phyloP scores from a whole-genome alignment of 2,888 invertebrate species.

The Limnephilus auricula region DNA sequence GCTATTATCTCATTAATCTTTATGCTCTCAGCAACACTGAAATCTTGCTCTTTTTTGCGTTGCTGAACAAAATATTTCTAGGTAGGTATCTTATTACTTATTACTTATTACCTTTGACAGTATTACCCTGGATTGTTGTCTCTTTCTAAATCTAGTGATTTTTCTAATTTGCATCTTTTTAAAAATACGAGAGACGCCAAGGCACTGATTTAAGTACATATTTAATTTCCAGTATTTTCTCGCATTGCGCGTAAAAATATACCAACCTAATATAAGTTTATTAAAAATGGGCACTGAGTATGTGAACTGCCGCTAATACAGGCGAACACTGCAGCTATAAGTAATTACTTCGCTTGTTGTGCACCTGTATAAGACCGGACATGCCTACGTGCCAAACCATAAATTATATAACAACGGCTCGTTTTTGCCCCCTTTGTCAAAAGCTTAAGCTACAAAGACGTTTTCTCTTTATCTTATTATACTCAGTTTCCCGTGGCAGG shows the following conservation, averaged over 20 bases:
- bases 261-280: background rate
- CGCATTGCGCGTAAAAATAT: too few relatives aligned
- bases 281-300: background rate
- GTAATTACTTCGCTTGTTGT: too few relatives aligned
- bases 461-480: background rate
- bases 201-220: background rate
- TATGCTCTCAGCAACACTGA: background rate
- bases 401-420: background rate
- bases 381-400: background rate
- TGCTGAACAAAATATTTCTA: too few relatives aligned
- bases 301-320: background rate
- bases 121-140: too few relatives aligned
- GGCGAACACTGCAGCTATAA: background rate
- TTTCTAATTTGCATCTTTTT: background rate
- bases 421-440: background rate
- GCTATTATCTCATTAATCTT: background rate
- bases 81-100: too few relatives aligned
- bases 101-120: too few relatives aligned
- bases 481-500: background rate
- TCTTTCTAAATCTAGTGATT: background rate
- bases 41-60: background rate
- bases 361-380: background rate
- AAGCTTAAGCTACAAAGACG: background rate
- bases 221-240: too few relatives aligned
- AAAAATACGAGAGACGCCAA: background rate